Base-by-base conservation (phyloP, 2,888 invertebrate genomes). In the Formica aserva region DNA sequence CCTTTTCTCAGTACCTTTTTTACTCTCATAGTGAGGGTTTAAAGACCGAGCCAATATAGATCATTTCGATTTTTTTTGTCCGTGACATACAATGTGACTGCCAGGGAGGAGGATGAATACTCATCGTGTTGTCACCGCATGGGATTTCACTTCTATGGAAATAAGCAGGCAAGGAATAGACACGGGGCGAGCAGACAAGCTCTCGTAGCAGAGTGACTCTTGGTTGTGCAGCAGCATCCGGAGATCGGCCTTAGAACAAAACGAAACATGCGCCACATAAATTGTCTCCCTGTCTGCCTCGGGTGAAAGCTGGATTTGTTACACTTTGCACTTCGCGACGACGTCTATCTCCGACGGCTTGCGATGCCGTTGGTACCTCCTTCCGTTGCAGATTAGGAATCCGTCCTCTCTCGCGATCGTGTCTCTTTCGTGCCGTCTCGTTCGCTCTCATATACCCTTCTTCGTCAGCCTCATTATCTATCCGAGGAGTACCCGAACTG, bases 251-350 rank as follows among this genome's bases (percentile, higher is more conserved):
- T 89, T 90, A 91, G 90, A 93, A 93, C 92, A 91, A 92, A 92
- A 93, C 92, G 92, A 93, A 93, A 93, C 92, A 92, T 92, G 93
- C 93, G 94, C 93, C 94, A 94, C 94, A 94, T 94, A 94, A 94
- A 94, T 94, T 94, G 93, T 94, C 94, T 92, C 92, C 91, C 93
- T 94, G 94, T 94, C 94, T 92, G 91, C 91, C 91, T 82, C 91
- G 92, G 92, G 93, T 94, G 94, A 94, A 94, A 94, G 94, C 94
- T 94, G 94, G 94, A 94, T 94, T 94, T 94, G 94, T 94, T 94
- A 94, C 93, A 94, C 94, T 94, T 94, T 94, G 93, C 94, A 94
- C 94, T 93, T 92, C 90, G 84, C 90, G 90, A 87, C 92, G 91
- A 92, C 92, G 92, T 94, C 94, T 93, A 93, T 93, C 89, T 90